Evolutionary conservation across 2,113 vertebrate genomes (phyloP), one percentile per base, ranked within the genome.

Genomic region (Macquaria ambigua): DNA sequence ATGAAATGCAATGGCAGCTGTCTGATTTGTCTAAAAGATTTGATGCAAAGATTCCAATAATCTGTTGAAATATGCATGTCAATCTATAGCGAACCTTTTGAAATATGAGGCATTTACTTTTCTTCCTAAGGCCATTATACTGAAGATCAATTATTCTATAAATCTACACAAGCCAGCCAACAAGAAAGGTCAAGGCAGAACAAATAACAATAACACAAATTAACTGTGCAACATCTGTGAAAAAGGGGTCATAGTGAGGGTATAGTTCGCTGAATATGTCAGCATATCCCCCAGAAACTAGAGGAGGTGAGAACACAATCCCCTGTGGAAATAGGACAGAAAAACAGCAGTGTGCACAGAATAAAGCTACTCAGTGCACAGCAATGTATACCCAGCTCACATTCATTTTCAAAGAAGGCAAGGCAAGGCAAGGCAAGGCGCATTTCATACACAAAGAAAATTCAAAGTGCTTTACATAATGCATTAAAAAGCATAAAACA

Each of bases 371-470:
- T 61, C 75, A 62, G 77, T 77, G 87, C 84, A 86, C 79, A 68
- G 86, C 87, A 77, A 89, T 89, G 91, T 90, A 89, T 85, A 93
- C 83, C 79, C 87, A 58, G 73, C 75, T 88, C 84, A 74, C 93
- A 95, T 95, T 91, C 77, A 95, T 94, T 94, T 93, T 95, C 95
- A 94, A 95, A 92, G 89, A 93, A 66, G 39, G 14, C 70, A 15
- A 12, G 1, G 5, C 21, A 16, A 12, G 34, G 55, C 1, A 15
- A 12, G 1, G 5, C 21, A 16, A 12, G 34, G 55, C 1, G 1
- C 5, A 37, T 68, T 58, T 48, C 63, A 78, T 16, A 46, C 62
- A 56, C 34, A 69, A 58, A 46, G 8, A 2, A 23, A 53, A 39
- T 39, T 5, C 15, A 31, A 50, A 70, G n/a, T 12, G 37, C n/a